Conservation (phyloP, 2,113 vertebrate species). For the Aix galericulata region DNA sequence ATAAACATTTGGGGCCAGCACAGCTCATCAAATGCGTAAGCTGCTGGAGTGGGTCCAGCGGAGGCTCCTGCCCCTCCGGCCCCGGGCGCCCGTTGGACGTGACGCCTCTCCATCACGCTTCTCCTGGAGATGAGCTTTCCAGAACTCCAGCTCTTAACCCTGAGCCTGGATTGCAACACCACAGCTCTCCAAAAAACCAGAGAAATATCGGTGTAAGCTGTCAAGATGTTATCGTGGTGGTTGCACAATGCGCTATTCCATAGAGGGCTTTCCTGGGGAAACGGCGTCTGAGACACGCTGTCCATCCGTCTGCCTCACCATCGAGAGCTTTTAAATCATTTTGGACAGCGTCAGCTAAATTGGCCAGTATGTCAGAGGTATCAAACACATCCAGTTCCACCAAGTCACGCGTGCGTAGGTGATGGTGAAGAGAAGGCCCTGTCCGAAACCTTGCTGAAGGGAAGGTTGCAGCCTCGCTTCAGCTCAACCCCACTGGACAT, state of each 20-base stretch:
- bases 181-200: neutral
- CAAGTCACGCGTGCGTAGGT: neutral
- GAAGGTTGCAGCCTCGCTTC: neutral
- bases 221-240: neutral
- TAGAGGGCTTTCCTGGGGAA: neutral
- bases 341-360: neutral
- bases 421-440: neutral
- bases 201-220: neutral
- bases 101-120: neutral
- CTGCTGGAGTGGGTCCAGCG: neutral
- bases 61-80: slow-evolving; percentile 5
- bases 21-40: neutral
- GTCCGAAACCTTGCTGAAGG: rapidly evolving
- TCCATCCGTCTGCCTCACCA: neutral
- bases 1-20: neutral
- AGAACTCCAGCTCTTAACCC: slow-evolving; percentile 21
- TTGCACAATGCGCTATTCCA: neutral
- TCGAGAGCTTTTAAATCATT: neutral
- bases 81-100: neutral
- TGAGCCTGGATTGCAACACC: slow-evolving; percentile 52
- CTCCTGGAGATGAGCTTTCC: neutral
- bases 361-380: neutral
- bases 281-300: neutral
- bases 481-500: rapidly evolving
- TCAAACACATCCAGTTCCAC: rapidly evolving